Base-by-base conservation (phyloP, 2,888 invertebrate species). In the Sipha maydis region DNA sequence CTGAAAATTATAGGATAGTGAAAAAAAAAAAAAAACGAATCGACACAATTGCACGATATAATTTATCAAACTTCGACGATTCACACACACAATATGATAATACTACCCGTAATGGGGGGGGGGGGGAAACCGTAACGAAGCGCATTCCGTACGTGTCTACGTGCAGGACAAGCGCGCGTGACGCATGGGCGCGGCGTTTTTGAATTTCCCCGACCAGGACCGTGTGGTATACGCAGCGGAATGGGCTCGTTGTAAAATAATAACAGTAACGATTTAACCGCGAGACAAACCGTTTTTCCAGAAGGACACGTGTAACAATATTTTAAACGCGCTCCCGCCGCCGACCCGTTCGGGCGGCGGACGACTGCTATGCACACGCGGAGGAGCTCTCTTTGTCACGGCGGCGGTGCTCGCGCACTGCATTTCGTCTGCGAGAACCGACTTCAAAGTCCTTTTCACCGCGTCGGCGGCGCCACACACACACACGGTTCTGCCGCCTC, bases 401-500 rank as follows among this genome's bases (percentile, higher is more conserved):
- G 80, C 73, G 73, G 34, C 38, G 69, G 71, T 71, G 71, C 80
- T 67, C 69, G 48, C 69, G 25, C 38, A 38, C 56, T 21, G 8
- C 25, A 9, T 11, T 8, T 38, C 61, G 80, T 61, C 11, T 28
- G 56, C 38, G 61, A 11, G 61, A n/a, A 61, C 61, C 61, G 61
- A 84, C 84, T 84, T 84, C 84, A 84, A 84, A 84, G 84, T 61
- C 31, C 28, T 76, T 84, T 84, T 54, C 31, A 25, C 77, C 85
- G 77, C 85, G 48, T 48, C 85, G 77, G 85, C 77, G 85, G 61
- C 69, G 34, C 79, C 85, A 78, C 85, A 34, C 86, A 56, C 85
- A 78, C 85, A 34, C 86, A 56, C 86, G 79, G 80, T 75, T 82
- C 67, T 61, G 88, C 88, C 82, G 88, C 82, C 75, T 75, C 80